Conservation (phyloP, 2,113 vertebrate species). For the Dasypus novemcinctus region DNA sequence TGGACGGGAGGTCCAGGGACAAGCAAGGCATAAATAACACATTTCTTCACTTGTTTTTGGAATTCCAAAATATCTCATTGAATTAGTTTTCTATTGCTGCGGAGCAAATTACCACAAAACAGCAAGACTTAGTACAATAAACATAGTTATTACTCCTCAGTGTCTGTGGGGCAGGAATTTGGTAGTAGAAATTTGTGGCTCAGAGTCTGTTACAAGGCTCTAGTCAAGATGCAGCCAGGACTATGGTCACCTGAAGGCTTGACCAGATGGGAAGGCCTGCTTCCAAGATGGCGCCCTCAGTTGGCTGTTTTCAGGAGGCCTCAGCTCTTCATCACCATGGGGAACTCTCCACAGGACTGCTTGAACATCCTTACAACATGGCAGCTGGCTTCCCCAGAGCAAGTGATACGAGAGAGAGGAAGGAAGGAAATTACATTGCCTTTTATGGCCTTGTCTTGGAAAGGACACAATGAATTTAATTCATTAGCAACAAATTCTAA, state of each 20-base stretch:
- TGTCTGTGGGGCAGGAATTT: not conserved
- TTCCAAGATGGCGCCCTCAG: not conserved
- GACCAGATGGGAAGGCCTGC: accelerated
- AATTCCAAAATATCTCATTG: not conserved
- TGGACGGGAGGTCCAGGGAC: not conserved
- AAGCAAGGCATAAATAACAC: not conserved
- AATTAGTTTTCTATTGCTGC: not conserved
- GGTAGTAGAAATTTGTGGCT: not conserved
- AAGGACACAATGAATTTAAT: not conserved
- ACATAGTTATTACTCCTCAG: not conserved
- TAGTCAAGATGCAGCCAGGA: not conserved
- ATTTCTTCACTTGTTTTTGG: not conserved
- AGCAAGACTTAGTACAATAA: not conserved
- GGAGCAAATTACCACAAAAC: not conserved
- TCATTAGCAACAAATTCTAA: not conserved
- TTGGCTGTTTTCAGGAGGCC: accelerated
- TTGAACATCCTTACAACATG: not conserved
- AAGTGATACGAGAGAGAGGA: not conserved
- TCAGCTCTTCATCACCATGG: no score
- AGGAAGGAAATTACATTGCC: not conserved
- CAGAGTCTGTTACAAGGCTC: not conserved
- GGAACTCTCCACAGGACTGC: not conserved
- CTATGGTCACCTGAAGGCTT: not conserved
- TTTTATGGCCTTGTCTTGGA: not conserved
- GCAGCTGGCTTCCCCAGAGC: not conserved